Conservation (phyloP, 2,113 vertebrate genomes). For the Chinchilla lanigera region DNA sequence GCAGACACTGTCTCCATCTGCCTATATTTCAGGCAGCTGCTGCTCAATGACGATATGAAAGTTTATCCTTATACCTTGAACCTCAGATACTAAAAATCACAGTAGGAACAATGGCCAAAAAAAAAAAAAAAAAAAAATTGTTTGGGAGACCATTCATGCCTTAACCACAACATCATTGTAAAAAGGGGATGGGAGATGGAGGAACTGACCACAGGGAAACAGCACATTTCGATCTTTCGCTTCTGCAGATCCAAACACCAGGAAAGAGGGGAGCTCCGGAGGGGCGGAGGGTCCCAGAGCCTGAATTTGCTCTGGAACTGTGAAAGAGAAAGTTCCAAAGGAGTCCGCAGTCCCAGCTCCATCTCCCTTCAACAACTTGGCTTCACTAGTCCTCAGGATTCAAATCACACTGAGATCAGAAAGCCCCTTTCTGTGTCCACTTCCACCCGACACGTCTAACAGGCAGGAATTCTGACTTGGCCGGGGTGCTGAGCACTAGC, state of each 20-base stretch:
- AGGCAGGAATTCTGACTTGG: slow-evolving; percentile 85
- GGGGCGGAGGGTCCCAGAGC: slow-evolving; percentile 49
- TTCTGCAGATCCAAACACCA: slow-evolving; percentile 64
- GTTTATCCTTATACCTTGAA: not conserved
- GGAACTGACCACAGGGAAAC: slow-evolving; percentile 71
- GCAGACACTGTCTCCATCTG: not conserved
- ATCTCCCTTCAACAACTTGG: slow-evolving; percentile 21
- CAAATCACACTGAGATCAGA: slow-evolving; percentile 60
- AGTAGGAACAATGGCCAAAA: not conserved
- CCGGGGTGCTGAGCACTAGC: slow-evolving; percentile 81
- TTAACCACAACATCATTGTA: not conserved
- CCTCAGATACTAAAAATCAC: slow-evolving; percentile 55
- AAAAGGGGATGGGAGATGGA: not conserved
- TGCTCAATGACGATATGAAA: not conserved
- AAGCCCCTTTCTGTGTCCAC: slow-evolving; percentile 65
- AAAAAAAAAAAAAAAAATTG: not conserved
- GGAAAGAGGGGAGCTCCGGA: slow-evolving; percentile 6
- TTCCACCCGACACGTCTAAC: slow-evolving; percentile 77
- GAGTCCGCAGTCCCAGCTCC: not conserved
- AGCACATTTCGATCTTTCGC: slow-evolving; percentile 69
- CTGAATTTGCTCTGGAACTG: not conserved
- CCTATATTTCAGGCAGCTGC: not conserved
- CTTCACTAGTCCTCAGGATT: slow-evolving; percentile 20
- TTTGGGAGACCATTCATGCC: not conserved
- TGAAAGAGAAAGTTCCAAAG: not conserved